Evolutionary conservation across 2,888 invertebrate species (phyloP).

Genomic region (Melangyna quadrimaculata): DNA sequence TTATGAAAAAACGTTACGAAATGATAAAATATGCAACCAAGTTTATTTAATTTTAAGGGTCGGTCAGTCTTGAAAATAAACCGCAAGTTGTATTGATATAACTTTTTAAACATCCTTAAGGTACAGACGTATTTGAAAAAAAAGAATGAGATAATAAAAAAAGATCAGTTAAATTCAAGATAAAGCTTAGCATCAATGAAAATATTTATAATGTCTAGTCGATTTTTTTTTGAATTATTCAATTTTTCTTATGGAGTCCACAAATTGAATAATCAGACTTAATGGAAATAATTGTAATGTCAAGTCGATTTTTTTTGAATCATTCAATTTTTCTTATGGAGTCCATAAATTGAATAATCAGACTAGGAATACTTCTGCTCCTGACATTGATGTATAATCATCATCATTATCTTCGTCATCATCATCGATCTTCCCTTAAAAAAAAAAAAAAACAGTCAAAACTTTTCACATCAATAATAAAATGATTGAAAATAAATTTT

Average conservation of each 20-base stretch:
- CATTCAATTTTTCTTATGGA: neutral
- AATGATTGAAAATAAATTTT: neutral
- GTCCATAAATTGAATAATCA: neutral
- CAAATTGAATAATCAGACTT: neutral
- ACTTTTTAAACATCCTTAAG: too few relatives aligned
- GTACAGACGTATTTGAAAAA: too few relatives aligned
- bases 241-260: neutral
- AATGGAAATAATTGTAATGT: neutral
- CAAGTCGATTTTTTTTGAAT: neutral
- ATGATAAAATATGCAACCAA: too few relatives aligned
- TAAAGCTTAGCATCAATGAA: too few relatives aligned
- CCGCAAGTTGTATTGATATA: too few relatives aligned
- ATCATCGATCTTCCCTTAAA: neutral
- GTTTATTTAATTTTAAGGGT: too few relatives aligned
- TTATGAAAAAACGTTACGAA: too few relatives aligned
- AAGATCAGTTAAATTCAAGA: too few relatives aligned
- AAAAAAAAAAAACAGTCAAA: too few relatives aligned
- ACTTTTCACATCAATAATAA: neutral
- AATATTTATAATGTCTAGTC: neutral
- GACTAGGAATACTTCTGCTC: neutral
- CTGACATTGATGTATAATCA: neutral
- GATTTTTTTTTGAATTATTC: neutral
- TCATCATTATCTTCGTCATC: neutral
- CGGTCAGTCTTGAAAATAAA: too few relatives aligned
- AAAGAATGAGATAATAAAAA: too few relatives aligned